A percentile compares a stretch with the other conserved stretches of the same genome.
Evolutionary conservation across 2,113 vertebrate species (phyloP).

Genomic region (Gavia stellata): DNA sequence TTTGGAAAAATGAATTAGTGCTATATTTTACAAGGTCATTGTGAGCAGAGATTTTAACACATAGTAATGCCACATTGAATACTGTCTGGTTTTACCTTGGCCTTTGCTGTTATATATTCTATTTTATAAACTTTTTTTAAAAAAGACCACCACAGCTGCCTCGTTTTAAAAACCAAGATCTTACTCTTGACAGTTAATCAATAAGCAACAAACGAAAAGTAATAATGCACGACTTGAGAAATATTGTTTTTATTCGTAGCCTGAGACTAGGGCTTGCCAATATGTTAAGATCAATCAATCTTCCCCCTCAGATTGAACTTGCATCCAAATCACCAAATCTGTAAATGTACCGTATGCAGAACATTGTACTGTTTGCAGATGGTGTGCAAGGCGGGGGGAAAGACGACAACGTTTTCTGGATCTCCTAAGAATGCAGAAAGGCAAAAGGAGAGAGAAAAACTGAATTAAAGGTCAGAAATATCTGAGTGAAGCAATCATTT

Average conservation of each 20-base stretch:
- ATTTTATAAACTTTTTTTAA: background rate
- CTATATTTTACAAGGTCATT: background rate
- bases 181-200: constrained; percentile 70
- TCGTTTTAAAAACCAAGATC: constrained; percentile 57
- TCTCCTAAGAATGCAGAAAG: background rate
- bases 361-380: background rate
- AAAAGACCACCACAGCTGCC: constrained; percentile 24
- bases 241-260: constrained; percentile 61
- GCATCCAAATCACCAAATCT: constrained; percentile 34
- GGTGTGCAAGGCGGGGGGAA: background rate
- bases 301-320: background rate
- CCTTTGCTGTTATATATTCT: background rate
- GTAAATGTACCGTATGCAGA: constrained; percentile 6
- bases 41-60: background rate
- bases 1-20: background rate
- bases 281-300: constrained; percentile 58
- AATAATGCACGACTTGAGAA: constrained; percentile 67
- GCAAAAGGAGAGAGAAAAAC: background rate
- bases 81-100: background rate
- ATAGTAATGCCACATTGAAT: background rate
- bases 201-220: constrained; percentile 70
- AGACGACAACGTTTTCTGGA: background rate
- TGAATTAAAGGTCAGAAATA: background rate
- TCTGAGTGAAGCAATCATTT: rapidly evolving
- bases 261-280: constrained; percentile 42